Percentiles rank a stretch among this genome's conserved stretches.
Conservation (phyloP, 2,797 vertebrate genomes). For the Anas capensis region DNA sequence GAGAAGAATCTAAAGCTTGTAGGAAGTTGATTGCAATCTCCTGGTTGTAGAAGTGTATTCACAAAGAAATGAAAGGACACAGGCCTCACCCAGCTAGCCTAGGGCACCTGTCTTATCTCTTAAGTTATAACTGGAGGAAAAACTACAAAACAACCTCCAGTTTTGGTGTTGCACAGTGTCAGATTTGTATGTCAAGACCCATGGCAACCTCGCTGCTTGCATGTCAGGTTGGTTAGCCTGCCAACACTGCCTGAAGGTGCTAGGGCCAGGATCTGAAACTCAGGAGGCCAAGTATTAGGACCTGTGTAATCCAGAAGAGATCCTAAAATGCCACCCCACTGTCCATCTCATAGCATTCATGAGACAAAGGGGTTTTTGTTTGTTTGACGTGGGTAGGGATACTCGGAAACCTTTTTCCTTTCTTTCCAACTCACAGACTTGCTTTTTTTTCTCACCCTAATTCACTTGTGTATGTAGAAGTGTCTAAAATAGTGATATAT, state of each 20-base stretch:
- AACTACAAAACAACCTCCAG: neutral
- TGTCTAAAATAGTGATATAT: neutral
- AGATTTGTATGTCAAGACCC: rapidly evolving
- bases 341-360: neutral
- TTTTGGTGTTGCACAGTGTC: neutral
- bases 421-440: neutral
- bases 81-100: neutral
- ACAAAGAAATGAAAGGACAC: neutral
- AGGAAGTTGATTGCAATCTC: neutral
- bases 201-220: neutral
- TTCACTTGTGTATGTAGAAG: neutral
- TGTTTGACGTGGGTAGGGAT: neutral
- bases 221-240: neutral
- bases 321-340: neutral
- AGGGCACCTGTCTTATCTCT: neutral
- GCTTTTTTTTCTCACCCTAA: neutral
- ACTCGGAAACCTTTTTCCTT: neutral
- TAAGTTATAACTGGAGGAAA: neutral
- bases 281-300: neutral
- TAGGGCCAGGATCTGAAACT: neutral
- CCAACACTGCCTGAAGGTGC: neutral
- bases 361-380: neutral
- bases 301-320: neutral
- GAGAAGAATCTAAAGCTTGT: neutral
- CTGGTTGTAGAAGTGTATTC: neutral